Evolutionary conservation across 2,888 invertebrate genomes (phyloP).

Genomic region (Neria commutata): DNA sequence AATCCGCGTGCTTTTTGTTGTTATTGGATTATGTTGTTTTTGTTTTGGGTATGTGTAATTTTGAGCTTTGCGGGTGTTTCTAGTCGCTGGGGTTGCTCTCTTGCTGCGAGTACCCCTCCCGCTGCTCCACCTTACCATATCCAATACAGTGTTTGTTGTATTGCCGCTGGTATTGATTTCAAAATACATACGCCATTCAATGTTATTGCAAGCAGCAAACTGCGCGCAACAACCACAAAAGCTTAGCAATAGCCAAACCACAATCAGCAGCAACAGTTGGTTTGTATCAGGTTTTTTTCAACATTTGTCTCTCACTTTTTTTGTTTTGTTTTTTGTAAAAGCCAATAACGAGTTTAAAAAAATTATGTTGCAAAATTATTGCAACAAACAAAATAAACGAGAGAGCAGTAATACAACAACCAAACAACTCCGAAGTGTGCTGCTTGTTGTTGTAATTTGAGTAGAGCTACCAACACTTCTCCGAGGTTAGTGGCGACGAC

Average conservation of each 20-base stretch:
- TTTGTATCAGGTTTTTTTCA: neutral
- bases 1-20: conserved; percentile 10
- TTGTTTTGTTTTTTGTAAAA: conserved; percentile 29
- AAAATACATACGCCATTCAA: conserved; percentile 27
- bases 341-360: conserved; percentile 37
- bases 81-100: no score
- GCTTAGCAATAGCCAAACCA: neutral
- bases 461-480: neutral
- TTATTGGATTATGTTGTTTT: neutral
- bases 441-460: neutral
- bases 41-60: no score
- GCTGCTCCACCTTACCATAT: no score
- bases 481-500: no score
- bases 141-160: no score
- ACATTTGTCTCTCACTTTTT: neutral
- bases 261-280: neutral
- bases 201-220: conserved; percentile 32
- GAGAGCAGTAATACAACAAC: neutral
- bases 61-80: no score
- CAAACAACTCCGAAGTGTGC: neutral
- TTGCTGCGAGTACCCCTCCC: no score
- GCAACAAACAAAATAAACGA: neutral
- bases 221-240: neutral
- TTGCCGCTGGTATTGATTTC: conserved; percentile 32
- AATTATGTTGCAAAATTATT: conserved; percentile 51